Percentiles rank a stretch among this genome's conserved stretches.
Evolutionary conservation across 1,140 invertebrate species (phyloP).

Genomic region (Gerris buenoi): DNA sequence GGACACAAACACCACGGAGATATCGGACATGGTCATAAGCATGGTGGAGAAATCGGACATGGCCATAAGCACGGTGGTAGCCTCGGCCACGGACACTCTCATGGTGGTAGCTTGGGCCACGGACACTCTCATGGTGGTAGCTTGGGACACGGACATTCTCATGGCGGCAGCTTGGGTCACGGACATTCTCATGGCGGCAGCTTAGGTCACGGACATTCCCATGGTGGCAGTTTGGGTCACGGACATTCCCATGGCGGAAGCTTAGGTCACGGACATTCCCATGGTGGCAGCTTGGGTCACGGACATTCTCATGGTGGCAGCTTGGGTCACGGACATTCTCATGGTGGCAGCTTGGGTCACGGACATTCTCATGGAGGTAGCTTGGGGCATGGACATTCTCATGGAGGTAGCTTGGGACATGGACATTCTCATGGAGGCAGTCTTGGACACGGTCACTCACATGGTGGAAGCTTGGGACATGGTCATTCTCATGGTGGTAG

Average conservation of each 20-base stretch:
- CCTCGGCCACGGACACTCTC: neutral
- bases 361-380: neutral
- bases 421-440: slow-evolving; percentile 3
- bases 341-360: neutral
- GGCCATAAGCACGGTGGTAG: slow-evolving; percentile 3
- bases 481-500: slow-evolving; percentile 7
- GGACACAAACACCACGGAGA: slow-evolving; percentile 2
- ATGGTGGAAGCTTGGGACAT: slow-evolving; percentile 10
- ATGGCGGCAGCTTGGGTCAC: neutral
- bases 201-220: neutral
- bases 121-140: neutral
- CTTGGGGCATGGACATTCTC: neutral
- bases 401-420: neutral
- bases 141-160: neutral
- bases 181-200: neutral
- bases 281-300: neutral
- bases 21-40: slow-evolving; percentile 6
- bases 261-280: neutral
- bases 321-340: neutral
- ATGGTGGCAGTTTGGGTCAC: neutral
- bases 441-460: slow-evolving; percentile 8
- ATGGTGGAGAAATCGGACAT: slow-evolving; percentile 5
- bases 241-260: neutral
- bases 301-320: neutral
- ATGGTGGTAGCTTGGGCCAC: neutral